Evolutionary conservation across 2,888 invertebrate genomes (phyloP).

Genomic region (Drosophila leonis): DNA sequence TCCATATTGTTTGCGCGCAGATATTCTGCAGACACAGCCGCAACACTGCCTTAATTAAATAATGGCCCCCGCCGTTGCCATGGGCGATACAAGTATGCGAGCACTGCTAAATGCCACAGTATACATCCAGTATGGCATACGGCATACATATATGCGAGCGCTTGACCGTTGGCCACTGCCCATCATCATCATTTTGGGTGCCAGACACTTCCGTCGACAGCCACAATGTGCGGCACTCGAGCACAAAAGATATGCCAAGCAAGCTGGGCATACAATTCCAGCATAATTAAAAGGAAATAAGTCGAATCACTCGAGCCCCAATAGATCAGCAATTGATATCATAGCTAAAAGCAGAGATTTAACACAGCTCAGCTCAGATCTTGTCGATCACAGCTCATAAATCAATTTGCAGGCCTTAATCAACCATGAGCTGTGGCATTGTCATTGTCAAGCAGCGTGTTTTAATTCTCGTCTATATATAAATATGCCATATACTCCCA

Average conservation of each 20-base stretch:
- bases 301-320: not conserved
- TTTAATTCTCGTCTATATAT: conserved; percentile 9
- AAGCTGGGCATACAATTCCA: not conserved
- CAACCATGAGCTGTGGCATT: conserved; percentile 17
- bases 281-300: conserved; percentile 6
- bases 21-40: conserved; percentile 50
- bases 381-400: not conserved
- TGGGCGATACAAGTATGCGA: conserved; percentile 9
- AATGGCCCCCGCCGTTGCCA: conserved; percentile 63
- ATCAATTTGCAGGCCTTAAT: conserved; percentile 22
- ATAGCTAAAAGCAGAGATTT: not conserved
- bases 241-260: conserved; percentile 21
- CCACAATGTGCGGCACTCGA: conserved; percentile 30
- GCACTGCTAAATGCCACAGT: not conserved
- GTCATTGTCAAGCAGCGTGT: conserved; percentile 32
- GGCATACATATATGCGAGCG: not conserved
- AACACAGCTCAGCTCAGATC: not conserved
- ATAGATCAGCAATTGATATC: conserved; percentile 5
- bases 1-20: conserved; percentile 50
- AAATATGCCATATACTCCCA: not conserved
- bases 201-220: conserved; percentile 71
- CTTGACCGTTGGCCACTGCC: conserved; percentile 23
- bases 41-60: conserved; percentile 64
- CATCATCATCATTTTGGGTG: conserved; percentile 66
- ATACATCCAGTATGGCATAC: not conserved